Conservation (phyloP, 1,140 invertebrate species). For the Drosophila ercepeae region DNA sequence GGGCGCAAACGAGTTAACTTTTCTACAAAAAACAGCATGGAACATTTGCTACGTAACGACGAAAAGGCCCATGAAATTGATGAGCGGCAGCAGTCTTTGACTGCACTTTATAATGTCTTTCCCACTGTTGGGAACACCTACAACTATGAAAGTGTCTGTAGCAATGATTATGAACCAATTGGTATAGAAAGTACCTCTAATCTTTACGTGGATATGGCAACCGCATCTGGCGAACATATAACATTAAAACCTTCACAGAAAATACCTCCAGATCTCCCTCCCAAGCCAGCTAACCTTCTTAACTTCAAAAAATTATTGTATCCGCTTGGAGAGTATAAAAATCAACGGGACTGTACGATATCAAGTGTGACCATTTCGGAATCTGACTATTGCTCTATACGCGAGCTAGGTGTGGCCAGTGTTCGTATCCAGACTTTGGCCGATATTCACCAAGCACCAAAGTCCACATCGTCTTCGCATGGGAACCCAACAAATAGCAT, state of each 20-base stretch:
- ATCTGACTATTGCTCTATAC: conserved; percentile 85
- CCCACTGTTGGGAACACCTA: conserved; percentile 29
- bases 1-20: conserved; percentile 81
- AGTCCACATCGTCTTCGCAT: conserved; percentile 27
- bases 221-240: conserved; percentile 1
- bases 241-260: conserved; percentile 17
- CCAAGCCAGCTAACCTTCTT: conserved; percentile 86
- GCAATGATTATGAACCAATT: conserved; percentile 86
- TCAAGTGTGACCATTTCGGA: conserved; percentile 71
- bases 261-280: conserved; percentile 85
- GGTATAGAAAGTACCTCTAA: conserved; percentile 77
- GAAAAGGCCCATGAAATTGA: conserved; percentile 41
- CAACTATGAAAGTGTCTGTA: conserved; percentile 84
- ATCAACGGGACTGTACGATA: conserved; percentile 34
- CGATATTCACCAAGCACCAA: conserved; percentile 72
- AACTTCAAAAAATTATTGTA: conserved; percentile 76
- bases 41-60: conserved; percentile 72
- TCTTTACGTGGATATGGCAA: conserved; percentile 84
- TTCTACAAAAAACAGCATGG: conserved; percentile 83
- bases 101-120: conserved; percentile 57
- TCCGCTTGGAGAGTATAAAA: conserved; percentile 56
- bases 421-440: conserved; percentile 75
- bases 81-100: conserved; percentile 21
- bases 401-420: conserved; percentile 79
- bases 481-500: too few relatives aligned